phyloP scores from a whole-genome alignment of 1,140 invertebrate species.

The Neotoxoptera formosana region DNA sequence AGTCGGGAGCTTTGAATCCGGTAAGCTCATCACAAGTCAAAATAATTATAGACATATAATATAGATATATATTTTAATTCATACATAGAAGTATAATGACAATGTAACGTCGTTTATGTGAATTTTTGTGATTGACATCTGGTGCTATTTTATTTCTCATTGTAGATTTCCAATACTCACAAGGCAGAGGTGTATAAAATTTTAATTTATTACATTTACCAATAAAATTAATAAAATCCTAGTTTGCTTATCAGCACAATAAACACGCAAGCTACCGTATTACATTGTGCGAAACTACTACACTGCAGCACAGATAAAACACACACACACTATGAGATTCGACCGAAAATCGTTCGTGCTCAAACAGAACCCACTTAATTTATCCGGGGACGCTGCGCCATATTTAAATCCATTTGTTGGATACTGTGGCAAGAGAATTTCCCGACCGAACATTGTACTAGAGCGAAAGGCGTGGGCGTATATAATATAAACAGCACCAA shows the following conservation, averaged over 20 bases:
- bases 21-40: neutral
- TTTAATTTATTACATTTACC: neutral
- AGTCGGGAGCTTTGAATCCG: neutral
- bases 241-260: neutral
- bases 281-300: neutral
- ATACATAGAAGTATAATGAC: neutral
- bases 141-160: neutral
- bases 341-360: neutral
- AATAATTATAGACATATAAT: neutral
- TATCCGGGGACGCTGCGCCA: neutral
- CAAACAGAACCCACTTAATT: constrained; percentile 17
- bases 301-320: neutral
- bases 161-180: too few species aligned
- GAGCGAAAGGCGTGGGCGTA: neutral
- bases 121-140: neutral
- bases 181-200: neutral
- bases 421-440: neutral
- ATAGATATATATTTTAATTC: neutral
- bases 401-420: constrained; percentile 42
- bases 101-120: neutral
- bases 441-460: neutral
- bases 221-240: neutral
- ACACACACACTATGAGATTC: neutral
- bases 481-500: constrained; percentile 53
- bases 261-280: neutral